Evolutionary conservation across 1,140 invertebrate species (phyloP).

Genomic region (Drosophila ohnishii): DNA sequence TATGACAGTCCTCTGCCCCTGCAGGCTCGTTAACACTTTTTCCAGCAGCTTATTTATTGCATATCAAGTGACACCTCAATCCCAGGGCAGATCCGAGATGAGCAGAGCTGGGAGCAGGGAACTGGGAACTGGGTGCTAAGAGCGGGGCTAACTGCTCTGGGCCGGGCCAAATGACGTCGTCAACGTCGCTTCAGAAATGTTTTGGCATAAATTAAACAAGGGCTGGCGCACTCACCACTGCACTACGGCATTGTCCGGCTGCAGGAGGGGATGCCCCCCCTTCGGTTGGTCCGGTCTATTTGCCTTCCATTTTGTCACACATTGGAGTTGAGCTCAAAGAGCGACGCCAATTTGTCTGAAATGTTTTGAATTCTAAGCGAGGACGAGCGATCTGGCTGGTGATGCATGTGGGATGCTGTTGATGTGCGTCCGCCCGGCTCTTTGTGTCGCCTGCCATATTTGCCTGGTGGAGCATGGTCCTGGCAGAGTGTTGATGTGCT

Average conservation of each 20-base stretch:
- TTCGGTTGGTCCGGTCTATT: conserved; percentile 40
- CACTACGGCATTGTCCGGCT: conserved; percentile 57
- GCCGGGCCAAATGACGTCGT: conserved; percentile 68
- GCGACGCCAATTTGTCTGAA: conserved; percentile 80
- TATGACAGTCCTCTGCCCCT: conserved; percentile 14
- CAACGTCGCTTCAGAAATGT: conserved; percentile 74
- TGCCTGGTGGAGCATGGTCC: conserved; percentile 40
- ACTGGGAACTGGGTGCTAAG: conserved; percentile 3
- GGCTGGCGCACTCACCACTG: conserved; percentile 45
- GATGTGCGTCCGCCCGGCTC: conserved; percentile 12
- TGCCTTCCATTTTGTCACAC: conserved; percentile 79
- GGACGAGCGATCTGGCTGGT: conserved; percentile 33
- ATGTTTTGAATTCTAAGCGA: conserved; percentile 79
- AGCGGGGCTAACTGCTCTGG: conserved; percentile 39
- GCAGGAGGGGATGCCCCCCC: neutral
- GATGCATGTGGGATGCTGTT: conserved; percentile 44
- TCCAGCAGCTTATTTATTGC: conserved; percentile 76
- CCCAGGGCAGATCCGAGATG: conserved; percentile 29
- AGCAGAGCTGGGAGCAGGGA: neutral
- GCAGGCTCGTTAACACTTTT: conserved; percentile 74
- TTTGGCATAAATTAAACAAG: conserved; percentile 80
- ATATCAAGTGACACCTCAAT: conserved; percentile 75
- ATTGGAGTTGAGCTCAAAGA: conserved; percentile 64
- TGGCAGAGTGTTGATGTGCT: conserved; percentile 41
- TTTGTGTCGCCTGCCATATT: conserved; percentile 63